Base-by-base conservation (phyloP, 2,888 invertebrate species). In the Cryptocephalus primarius region DNA sequence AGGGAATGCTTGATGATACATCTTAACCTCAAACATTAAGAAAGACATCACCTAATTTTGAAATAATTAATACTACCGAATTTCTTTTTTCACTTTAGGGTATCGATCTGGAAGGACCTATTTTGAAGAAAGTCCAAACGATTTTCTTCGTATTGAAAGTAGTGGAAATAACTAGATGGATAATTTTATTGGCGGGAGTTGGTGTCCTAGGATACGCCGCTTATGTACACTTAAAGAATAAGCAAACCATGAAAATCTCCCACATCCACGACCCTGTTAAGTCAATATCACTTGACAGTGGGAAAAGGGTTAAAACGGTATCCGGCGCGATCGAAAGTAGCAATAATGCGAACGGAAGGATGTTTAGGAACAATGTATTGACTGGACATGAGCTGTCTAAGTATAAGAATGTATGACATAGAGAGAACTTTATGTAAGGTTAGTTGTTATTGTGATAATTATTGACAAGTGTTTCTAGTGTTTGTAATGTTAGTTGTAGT, bases 111-210 rank as follows among this genome's bases (percentile, higher is more conserved):
- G 80, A 82, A 60, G 78, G 79, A 53, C 77, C 81, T 1, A 80
- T 78, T 54, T 75, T 82, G 9, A 77, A 77, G 42, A 77, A 80
- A 73, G 64, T 85, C 33, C 79, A 82, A 49, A 73, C 75, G 50
- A 66, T 81, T 22, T 78, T 80, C 59, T 72, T 58, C 65, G 58
- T 67, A 8, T 51, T 80, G 52, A 72, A 75, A 4, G 65, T 74
- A 0, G 75, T 79, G 1, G 69, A 71, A 0, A 71, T 76, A 0
- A 43, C 78, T 1, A 75, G 77, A 46, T 83, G 79, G 77, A 43
- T 76, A 22, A 62, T 79, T 52, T 64, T 82, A 1, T 56, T 74
- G 0, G 61, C 71, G 1, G 81, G 81, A 0, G 33, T 72, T 1
- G 66, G 62, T 1, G 54, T 72, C 9, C 53, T 68, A 9, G 66